Percentiles rank a stretch among this genome's conserved stretches.
These are phyloP conservation scores for Clarias laeviceps DNA, from an alignment of 2,797 vertebrate genomes.

Conservation along the genomic window DNA sequence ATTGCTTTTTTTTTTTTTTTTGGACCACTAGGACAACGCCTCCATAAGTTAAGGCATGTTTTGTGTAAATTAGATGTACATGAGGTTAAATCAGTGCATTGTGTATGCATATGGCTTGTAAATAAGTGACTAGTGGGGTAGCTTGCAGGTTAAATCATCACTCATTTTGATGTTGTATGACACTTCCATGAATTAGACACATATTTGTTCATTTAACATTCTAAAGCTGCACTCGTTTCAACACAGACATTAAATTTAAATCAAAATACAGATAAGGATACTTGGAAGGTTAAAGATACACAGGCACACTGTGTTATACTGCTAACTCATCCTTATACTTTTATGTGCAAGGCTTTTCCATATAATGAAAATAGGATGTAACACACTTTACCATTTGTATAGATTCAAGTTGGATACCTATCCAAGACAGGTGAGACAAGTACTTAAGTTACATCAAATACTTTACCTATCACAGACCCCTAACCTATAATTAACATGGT, in stretches of 20 bases:
- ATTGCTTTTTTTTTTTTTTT: background rate
- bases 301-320: too few relatives aligned
- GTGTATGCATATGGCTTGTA: background rate
- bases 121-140: background rate
- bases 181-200: background rate
- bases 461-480: background rate
- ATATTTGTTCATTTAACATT: background rate
- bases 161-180: background rate
- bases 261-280: too few relatives aligned
- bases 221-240: background rate
- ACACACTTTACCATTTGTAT: background rate
- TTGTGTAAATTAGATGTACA: background rate
- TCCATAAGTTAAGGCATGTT: background rate
- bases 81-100: background rate
- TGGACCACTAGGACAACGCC: background rate
- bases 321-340: too few relatives aligned
- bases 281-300: too few relatives aligned
- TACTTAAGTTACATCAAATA: background rate
- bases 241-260: background rate
- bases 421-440: background rate
- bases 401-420: background rate
- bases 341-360: background rate
- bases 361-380: background rate
- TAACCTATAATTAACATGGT: background rate
- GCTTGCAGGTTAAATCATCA: background rate